Conservation (phyloP, 2,797 vertebrate genomes). For the Anisognathus igniventris region DNA sequence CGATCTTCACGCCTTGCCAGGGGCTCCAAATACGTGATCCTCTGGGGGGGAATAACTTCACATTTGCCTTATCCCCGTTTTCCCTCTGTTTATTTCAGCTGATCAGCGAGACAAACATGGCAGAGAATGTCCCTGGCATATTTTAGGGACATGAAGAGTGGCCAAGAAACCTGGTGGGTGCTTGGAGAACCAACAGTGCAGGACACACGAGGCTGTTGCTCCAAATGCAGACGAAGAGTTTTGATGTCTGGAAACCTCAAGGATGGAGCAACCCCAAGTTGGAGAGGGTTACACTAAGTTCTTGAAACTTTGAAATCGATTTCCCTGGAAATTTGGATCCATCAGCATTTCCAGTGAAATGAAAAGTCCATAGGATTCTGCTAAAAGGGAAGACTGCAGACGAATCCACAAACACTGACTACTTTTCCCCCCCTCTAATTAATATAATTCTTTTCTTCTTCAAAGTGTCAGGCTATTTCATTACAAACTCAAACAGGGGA, state of each 20-base stretch:
- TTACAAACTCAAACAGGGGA: background rate
- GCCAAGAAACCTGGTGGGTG: background rate
- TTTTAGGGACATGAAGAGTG: background rate
- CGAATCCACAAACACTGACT: background rate
- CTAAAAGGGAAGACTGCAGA: background rate
- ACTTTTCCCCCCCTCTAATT: background rate
- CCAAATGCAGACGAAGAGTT: background rate
- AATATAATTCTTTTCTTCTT: constrained; percentile 28
- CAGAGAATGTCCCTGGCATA: background rate
- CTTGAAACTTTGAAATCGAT: background rate
- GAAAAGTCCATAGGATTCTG: background rate
- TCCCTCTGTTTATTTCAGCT: background rate
- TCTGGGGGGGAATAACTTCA: accelerated
- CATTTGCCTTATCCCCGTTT: background rate
- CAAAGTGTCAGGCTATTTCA: constrained; percentile 29
- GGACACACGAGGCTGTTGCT: background rate
- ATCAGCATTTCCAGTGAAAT: background rate
- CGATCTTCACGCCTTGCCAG: background rate
- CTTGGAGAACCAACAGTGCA: background rate
- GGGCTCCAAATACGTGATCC: background rate
- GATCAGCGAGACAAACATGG: background rate
- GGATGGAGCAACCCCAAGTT: background rate
- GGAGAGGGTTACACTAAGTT: background rate
- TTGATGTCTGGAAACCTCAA: background rate
- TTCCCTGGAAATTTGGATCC: background rate